Base-by-base conservation (phyloP, 2,113 vertebrate species). In the Ammodytes dubius region DNA sequence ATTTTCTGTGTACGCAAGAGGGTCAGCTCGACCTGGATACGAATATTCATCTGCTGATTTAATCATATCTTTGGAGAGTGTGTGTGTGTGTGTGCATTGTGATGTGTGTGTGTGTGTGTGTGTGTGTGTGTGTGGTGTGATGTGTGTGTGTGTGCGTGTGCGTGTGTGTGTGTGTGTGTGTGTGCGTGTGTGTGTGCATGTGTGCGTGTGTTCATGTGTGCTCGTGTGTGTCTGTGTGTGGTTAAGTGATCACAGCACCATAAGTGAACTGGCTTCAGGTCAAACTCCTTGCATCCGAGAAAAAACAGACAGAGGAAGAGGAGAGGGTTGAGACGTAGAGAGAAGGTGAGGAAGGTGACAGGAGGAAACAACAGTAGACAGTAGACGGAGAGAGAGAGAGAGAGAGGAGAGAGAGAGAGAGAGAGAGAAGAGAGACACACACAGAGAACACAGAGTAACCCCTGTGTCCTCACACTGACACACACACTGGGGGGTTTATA, bases 401-500 rank as follows among this genome's bases (percentile, higher is more conserved):
- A 42, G 13, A 64, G 14, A 49, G 9, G 0, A 54, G 13, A 63
- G 9, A 67, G 13, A 56, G 19, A 45, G 50, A 52, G 13, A 74
- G 12, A 74, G 43, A 65, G 47, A 57, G 54, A 45, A 64, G 15
- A 74, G 13, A 54, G 81, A 84, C 53, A 74, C n/a, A 49, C 64
- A 14, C 6, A 37, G 53, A 81, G 43, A 19, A 70, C 5, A 58
- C 17, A 65, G 8, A 66, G 49, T n/a, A 59, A 19, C 6, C 73
- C 75, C 40, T n/a, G 35, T 5, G 2, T 70, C 45, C 76, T 2
- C 0, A 19, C 70, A 61, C 46, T 80, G 49, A 82, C 63, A 80
- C 74, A 76, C 67, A 80, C 77, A 75, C 64, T 15, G 60, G 2
- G 37, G 63, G 53, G 79, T 72, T 83, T 82, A 77, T 59, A 66